Base-by-base conservation (phyloP, 2,888 invertebrate genomes). In the Trypoxylon attenuatum region DNA sequence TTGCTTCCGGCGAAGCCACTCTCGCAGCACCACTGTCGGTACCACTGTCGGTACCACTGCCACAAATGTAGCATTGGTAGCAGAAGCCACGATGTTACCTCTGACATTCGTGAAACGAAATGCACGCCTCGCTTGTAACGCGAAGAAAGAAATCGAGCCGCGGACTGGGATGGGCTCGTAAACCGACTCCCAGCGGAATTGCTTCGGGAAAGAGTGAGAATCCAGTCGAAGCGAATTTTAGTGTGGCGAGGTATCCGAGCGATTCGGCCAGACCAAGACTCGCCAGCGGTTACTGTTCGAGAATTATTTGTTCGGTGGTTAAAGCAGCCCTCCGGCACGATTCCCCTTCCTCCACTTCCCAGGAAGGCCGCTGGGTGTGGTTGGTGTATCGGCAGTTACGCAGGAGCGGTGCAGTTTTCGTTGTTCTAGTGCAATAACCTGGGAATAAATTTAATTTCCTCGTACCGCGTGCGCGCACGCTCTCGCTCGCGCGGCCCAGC, bases 41-140 rank as follows among this genome's bases (percentile, higher is more conserved):
- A n/a, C n/a, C n/a, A n/a, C n/a, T n/a, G n/a, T n/a, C n/a, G n/a
- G n/a, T n/a, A n/a, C n/a, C n/a, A n/a, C n/a, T n/a, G n/a, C n/a
- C n/a, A n/a, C n/a, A n/a, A n/a, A n/a, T n/a, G 33, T 5, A 25
- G 8, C 5, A 25, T 5, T 8, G 25, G 25, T 13, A 2, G 0
- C 33, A 33, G 10, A 4, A 33, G 33, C 33, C n/a, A n/a, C 38
- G 22, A 46, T 33, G 61, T 66, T 50, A 70, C 61, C 71, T 70
- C 61, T 70, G 71, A 70, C 71, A 70, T 71, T 67, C 61, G 51
- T 52, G 55, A 16, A 51, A 54, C 52, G 62, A 62, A 71, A 70
- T 55, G 54, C 51, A 51, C 57, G 60, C 45, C 45, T 27, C 57
- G 61, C 29, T 27, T 63, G 64, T 59, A 64, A 56, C 56, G 25